phyloP scores from a whole-genome alignment of 2,113 vertebrate species.

The Astatotilapia flaviijosephi region DNA sequence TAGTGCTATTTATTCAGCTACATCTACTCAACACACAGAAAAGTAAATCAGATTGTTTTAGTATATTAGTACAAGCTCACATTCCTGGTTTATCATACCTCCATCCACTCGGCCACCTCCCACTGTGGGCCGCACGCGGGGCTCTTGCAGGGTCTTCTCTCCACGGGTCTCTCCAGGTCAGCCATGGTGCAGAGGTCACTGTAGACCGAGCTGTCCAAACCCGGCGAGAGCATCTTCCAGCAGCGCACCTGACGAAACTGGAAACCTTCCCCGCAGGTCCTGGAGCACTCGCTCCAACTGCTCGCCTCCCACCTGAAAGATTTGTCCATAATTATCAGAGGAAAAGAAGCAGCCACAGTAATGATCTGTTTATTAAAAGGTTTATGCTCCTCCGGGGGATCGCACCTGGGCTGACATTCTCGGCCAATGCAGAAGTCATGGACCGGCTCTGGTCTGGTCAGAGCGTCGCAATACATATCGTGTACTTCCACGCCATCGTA shows the following conservation, averaged over 20 bases:
- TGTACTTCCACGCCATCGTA: constrained; percentile 94
- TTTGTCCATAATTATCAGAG: background rate
- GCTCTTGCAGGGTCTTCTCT: constrained; percentile 88
- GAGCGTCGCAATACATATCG: constrained; percentile 87
- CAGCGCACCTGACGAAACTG: constrained; percentile 94
- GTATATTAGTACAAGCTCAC: background rate
- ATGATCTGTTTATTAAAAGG: background rate
- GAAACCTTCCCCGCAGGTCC: constrained; percentile 92
- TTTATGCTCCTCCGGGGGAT: background rate
- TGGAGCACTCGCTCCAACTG: constrained; percentile 97
- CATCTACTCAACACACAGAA: background rate
- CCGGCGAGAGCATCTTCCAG: constrained; percentile 97
- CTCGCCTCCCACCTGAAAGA: constrained; percentile 90
- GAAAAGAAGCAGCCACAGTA: background rate
- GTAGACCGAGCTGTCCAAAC: constrained; percentile 96
- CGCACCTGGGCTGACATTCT: constrained; percentile 92
- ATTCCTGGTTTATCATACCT: constrained; percentile 67
- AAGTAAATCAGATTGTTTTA: background rate
- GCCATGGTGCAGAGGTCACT: constrained; percentile 89
- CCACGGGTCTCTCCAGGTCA: constrained; percentile 83
- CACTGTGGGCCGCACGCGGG: constrained; percentile 93
- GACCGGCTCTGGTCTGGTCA: constrained; percentile 91
- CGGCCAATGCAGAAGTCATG: constrained; percentile 95
- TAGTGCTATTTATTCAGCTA: background rate
- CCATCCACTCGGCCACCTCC: constrained; percentile 96